Percentiles rank a stretch among this genome's conserved stretches.
phyloP scores from a whole-genome alignment of 2,113 vertebrate species.

The Sus scrofa region DNA sequence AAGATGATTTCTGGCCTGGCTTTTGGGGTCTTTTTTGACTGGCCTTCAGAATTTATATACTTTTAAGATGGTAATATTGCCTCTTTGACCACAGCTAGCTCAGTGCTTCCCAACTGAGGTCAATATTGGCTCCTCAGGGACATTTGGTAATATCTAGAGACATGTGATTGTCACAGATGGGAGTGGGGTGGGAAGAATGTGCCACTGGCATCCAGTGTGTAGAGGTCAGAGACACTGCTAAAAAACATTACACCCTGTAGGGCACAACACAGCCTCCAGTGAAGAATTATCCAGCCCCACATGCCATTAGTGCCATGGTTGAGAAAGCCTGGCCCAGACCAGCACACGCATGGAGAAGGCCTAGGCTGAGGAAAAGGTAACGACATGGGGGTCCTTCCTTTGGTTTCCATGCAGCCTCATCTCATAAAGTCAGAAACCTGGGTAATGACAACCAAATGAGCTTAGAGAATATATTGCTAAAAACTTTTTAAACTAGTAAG shows the following conservation, averaged over 20 bases:
- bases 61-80: not conserved
- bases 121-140: not conserved
- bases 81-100: not conserved
- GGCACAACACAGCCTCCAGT: not conserved
- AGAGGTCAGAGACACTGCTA: not conserved
- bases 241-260: not conserved
- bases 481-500: conserved; percentile 69
- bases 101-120: not conserved
- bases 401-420: not conserved
- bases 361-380: not conserved
- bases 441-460: conserved; percentile 62
- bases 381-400: not conserved
- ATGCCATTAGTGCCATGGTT: not conserved
- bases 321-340: not conserved
- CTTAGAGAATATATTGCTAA: conserved; percentile 61
- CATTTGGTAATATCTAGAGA: not conserved
- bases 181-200: too few species aligned
- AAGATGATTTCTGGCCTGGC: not conserved
- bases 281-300: not conserved
- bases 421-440: conserved; percentile 60
- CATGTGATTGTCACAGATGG: not conserved
- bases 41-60: not conserved
- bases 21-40: not conserved
- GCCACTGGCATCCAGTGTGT: not conserved
- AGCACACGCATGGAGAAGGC: not conserved